Evolutionary conservation across 1,140 invertebrate genomes (phyloP), one percentile per base, ranked within the genome.

Genomic region (Brachystomella parvula): DNA sequence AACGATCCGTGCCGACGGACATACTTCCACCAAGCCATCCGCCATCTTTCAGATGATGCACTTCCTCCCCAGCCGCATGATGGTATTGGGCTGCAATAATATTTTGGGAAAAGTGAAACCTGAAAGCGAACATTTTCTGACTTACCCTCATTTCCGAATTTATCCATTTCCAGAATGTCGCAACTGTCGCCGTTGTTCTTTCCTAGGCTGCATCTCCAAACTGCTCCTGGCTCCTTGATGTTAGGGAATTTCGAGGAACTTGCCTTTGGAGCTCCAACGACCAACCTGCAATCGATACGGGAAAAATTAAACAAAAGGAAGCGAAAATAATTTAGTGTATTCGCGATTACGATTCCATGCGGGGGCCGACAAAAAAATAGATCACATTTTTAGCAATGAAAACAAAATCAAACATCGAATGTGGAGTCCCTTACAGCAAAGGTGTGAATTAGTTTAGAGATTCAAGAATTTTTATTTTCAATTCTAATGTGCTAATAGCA

Each of bases 241-340:
- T 57, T 64, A 26, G 24, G 28, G 53, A 68, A 64, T 24, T 47
- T 57, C 0, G 66, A 56, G 19, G 73, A 75, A 39, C 71, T 74
- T 24, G 70, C 72, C 39, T 64, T 69, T 3, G 74, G 74, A 47
- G 73, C 66, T 17, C 74, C 74, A 64, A 74, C 66, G 21, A 75
- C 32, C n/a, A 75, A 15, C 60, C 60, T 62, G 24, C 39, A 44
- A 62, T 24, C 19, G 12, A n/a, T n/a, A n/a, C n/a, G n/a, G n/a
- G n/a, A n/a, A n/a, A n/a, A n/a, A n/a, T n/a, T n/a, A n/a, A n/a
- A n/a, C n/a, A n/a, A n/a, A n/a, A n/a, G n/a, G n/a, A n/a, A n/a
- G n/a, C n/a, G n/a, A n/a, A n/a, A n/a, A n/a, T n/a, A n/a, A n/a
- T n/a, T n/a, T n/a, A n/a, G n/a, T n/a, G n/a, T n/a, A n/a, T n/a